Conservation (phyloP, 2,113 vertebrate species). For the Mellivora capensis region DNA sequence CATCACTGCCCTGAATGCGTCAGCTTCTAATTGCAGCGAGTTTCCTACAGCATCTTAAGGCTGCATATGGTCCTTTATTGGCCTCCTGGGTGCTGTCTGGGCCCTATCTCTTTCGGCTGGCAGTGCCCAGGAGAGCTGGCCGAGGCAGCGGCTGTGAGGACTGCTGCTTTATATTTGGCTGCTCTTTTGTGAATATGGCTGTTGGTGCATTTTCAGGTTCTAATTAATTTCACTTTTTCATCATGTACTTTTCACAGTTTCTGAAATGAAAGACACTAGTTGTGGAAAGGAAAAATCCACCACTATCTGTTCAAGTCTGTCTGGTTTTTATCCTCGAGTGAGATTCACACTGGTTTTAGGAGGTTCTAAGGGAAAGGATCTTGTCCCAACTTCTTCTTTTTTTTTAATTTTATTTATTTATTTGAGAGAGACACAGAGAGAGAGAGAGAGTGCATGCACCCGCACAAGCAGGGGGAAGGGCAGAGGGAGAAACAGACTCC, state of each 20-base stretch:
- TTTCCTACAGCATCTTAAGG: neutral
- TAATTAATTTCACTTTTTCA: conserved; percentile 40
- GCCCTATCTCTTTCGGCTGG: neutral
- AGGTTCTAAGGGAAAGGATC: neutral
- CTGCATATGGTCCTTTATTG: neutral
- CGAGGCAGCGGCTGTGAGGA: neutral
- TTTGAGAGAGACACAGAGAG: neutral
- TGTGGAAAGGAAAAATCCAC: neutral
- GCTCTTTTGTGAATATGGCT: conserved; percentile 33
- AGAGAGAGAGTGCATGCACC: neutral
- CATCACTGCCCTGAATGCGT: neutral
- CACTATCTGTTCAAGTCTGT: neutral
- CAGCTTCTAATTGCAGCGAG: fast-evolving
- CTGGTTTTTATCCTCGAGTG: neutral
- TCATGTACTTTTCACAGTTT: neutral
- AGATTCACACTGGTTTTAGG: neutral
- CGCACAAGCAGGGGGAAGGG: neutral
- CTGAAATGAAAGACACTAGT: neutral
- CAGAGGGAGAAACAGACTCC: neutral
- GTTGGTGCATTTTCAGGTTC: conserved; percentile 44
- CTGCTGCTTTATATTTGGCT: neutral
- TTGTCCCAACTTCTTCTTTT: neutral
- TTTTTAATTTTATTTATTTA: neutral
- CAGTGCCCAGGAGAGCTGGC: neutral
- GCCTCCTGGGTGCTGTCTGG: neutral